Conservation (phyloP, 2,888 invertebrate species). For the Cremastobaeus sp. region DNA sequence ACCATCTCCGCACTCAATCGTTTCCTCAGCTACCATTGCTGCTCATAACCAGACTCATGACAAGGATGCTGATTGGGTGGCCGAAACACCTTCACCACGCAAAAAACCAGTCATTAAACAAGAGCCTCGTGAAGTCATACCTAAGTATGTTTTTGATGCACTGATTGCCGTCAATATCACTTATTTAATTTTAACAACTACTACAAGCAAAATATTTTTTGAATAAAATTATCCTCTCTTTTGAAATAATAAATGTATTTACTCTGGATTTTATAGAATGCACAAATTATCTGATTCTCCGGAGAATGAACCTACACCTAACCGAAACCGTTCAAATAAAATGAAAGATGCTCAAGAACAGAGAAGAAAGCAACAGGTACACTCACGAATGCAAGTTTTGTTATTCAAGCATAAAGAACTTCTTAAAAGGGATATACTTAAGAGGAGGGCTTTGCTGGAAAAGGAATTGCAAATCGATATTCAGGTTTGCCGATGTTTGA, state of each 20-base stretch:
- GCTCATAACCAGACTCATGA: slow-evolving; percentile 59
- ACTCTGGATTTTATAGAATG: slow-evolving; percentile 60
- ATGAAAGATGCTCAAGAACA: slow-evolving; percentile 79
- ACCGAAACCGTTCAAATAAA: slow-evolving; percentile 75
- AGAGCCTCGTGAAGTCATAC: slow-evolving; percentile 42
- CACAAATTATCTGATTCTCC: slow-evolving; percentile 68
- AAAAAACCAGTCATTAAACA: slow-evolving; percentile 56
- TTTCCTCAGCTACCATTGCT: slow-evolving; percentile 59
- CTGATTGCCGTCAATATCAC: slow-evolving; percentile 5
- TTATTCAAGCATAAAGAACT: slow-evolving; percentile 93
- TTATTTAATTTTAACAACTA: slow-evolving; percentile 15
- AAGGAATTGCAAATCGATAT: slow-evolving; percentile 94
- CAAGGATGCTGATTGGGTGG: slow-evolving; percentile 68
- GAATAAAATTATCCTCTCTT: neutral
- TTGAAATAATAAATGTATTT: neutral
- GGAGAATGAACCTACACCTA: slow-evolving; percentile 70
- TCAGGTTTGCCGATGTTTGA: slow-evolving; percentile 80
- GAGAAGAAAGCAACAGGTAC: slow-evolving; percentile 80
- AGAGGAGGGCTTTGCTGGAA: slow-evolving; percentile 92
- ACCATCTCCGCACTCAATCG: slow-evolving; percentile 70
- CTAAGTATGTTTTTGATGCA: slow-evolving; percentile 33
- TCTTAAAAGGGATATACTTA: slow-evolving; percentile 94
- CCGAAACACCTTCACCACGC: slow-evolving; percentile 70
- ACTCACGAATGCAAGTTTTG: slow-evolving; percentile 84
- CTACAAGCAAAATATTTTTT: too few species aligned